These are phyloP conservation scores for Myocastor coypus DNA, from an alignment of 2,113 vertebrate genomes.

Conservation along the genomic window DNA sequence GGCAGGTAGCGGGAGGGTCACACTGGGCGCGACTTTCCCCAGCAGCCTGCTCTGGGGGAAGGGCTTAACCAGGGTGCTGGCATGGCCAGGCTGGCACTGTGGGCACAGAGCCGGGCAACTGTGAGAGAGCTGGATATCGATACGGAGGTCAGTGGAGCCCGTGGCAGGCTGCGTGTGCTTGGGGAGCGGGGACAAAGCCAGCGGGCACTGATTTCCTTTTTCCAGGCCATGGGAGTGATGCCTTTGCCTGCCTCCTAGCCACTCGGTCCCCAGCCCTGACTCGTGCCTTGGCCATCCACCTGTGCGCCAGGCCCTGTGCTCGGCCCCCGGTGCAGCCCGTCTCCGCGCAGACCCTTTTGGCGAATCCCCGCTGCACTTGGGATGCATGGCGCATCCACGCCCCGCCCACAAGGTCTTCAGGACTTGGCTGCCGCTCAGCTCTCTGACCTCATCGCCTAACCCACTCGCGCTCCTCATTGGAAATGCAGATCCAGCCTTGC, in stretches of 20 bases:
- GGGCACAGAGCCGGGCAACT: background rate
- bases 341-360: background rate
- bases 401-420: background rate
- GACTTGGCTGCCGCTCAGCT: background rate
- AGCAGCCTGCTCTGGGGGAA: background rate
- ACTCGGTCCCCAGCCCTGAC: background rate
- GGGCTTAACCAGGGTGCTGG: background rate
- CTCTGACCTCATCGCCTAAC: slow-evolving; percentile 46
- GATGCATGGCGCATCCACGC: background rate
- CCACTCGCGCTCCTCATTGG: background rate
- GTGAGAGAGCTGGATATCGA: background rate
- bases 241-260: background rate
- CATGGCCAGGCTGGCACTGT: background rate
- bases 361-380: background rate
- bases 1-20: background rate
- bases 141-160: background rate
- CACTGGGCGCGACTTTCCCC: background rate
- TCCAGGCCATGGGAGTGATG: background rate
- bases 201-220: slow-evolving; percentile 37
- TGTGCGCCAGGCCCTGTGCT: too few species aligned
- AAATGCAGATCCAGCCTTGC: background rate
- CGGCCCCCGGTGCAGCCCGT: background rate
- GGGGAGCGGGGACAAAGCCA: background rate
- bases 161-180: background rate
- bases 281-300: background rate